Conservation (phyloP, 2,888 invertebrate genomes). For the Autographa pulchrina region DNA sequence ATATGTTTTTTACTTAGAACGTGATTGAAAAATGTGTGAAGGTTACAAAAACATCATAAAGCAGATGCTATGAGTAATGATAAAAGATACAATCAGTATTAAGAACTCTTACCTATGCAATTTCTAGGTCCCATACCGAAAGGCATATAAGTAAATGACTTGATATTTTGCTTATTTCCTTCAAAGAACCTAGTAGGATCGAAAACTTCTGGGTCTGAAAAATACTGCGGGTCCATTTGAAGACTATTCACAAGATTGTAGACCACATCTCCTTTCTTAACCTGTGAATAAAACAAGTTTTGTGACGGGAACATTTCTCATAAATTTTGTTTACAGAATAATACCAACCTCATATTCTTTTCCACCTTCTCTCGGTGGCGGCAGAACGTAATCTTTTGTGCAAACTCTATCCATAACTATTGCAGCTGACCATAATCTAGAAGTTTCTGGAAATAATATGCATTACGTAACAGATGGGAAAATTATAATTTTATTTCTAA, state of each 20-base stretch:
- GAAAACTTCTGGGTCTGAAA: constrained; percentile 85
- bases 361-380: constrained; percentile 66
- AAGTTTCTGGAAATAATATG: constrained; percentile 50
- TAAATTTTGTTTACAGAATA: background rate
- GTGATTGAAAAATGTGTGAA: background rate
- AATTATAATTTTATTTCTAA: background rate
- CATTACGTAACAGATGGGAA: background rate
- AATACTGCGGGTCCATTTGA: constrained; percentile 83
- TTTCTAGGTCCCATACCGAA: constrained; percentile 89
- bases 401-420: constrained; percentile 82
- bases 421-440: constrained; percentile 81
- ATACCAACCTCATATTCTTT: constrained; percentile 64
- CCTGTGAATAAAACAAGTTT: constrained; percentile 42
- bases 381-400: constrained; percentile 76
- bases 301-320: background rate
- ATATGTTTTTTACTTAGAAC: background rate
- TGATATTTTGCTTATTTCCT: constrained; percentile 83
- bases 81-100: no score
- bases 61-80: no score
- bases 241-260: constrained; percentile 65
- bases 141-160: constrained; percentile 77
- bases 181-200: constrained; percentile 89
- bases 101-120: constrained; percentile 73
- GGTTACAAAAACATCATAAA: no score
- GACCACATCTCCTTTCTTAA: constrained; percentile 62